Percentiles rank a stretch among this genome's conserved stretches.
Evolutionary conservation across 2,888 invertebrate genomes (phyloP).

Genomic region (Acleris holmiana): DNA sequence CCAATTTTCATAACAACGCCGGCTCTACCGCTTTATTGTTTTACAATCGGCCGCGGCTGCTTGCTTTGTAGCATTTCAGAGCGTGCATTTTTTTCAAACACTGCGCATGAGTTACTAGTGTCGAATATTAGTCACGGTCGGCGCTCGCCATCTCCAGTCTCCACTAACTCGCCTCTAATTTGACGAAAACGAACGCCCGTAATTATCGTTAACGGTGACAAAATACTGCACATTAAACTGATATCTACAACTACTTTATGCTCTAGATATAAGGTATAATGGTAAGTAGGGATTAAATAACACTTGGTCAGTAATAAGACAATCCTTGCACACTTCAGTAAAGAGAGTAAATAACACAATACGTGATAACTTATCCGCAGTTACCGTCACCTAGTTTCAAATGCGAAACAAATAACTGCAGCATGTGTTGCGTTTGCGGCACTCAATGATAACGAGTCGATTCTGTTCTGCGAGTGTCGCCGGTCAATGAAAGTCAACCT

Average conservation of each 20-base stretch:
- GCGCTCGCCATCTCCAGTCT: constrained; percentile 44
- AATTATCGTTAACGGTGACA: constrained; percentile 13
- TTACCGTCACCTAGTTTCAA: constrained; percentile 22
- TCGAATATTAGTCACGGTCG: constrained; percentile 51
- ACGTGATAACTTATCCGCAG: constrained; percentile 24
- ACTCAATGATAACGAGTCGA: constrained; percentile 32
- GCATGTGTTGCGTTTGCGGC: constrained; percentile 1
- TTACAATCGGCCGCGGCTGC: constrained; percentile 2
- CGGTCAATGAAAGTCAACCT: constrained; percentile 59
- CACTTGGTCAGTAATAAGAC: constrained; percentile 8
- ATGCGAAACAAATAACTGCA: constrained; percentile 15
- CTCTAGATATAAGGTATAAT: constrained; percentile 9
- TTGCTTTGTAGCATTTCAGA: constrained; percentile 11
- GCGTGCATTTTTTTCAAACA: constrained; percentile 18
- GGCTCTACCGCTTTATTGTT: constrained; percentile 11
- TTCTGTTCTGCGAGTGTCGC: constrained; percentile 41
- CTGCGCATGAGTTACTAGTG: constrained; percentile 49
- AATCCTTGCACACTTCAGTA: constrained; percentile 10
- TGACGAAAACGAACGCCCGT: constrained; percentile 20
- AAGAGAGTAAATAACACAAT: constrained; percentile 11
- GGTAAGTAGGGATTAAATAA: constrained; percentile 9
- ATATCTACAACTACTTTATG: constrained; percentile 17
- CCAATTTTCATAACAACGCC: constrained; percentile 31
- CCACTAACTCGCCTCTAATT: constrained; percentile 27
- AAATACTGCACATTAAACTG: constrained; percentile 4